Evolutionary conservation across 2,113 vertebrate genomes (phyloP).

Genomic region (Leiothrix lutea): DNA sequence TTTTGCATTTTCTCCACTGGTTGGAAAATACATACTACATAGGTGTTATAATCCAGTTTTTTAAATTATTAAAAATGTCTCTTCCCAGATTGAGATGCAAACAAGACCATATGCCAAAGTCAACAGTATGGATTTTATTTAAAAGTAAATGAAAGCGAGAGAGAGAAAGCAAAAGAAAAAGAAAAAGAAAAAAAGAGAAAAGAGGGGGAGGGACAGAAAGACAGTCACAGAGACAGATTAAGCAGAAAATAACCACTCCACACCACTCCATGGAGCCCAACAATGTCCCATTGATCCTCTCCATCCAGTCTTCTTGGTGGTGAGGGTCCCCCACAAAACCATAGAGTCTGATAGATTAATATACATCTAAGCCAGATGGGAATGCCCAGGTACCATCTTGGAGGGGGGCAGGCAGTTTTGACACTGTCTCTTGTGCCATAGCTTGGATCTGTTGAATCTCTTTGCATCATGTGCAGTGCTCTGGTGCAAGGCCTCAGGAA

Average conservation of each 20-base stretch:
- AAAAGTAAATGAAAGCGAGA: background rate
- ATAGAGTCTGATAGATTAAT: background rate
- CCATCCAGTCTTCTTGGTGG: background rate
- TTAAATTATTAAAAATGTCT: background rate
- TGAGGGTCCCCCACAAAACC: background rate
- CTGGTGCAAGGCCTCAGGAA: background rate
- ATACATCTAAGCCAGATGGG: background rate
- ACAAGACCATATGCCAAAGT: background rate
- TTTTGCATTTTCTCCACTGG: background rate
- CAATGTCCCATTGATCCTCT: background rate
- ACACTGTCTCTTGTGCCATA: background rate
- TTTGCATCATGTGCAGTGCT: background rate
- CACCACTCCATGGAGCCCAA: background rate
- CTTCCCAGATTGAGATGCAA: background rate
- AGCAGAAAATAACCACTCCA: background rate
- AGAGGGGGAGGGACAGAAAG: background rate
- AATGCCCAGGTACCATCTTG: background rate
- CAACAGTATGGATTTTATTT: background rate
- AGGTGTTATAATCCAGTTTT: background rate
- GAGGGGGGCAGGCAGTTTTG: background rate
- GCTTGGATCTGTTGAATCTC: background rate
- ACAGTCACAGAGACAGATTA: background rate
- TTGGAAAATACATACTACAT: background rate
- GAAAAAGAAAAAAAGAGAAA: background rate
- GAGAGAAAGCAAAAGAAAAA: background rate